Base-by-base conservation (phyloP, 2,113 vertebrate species). In the Phyllostomus hastatus region DNA sequence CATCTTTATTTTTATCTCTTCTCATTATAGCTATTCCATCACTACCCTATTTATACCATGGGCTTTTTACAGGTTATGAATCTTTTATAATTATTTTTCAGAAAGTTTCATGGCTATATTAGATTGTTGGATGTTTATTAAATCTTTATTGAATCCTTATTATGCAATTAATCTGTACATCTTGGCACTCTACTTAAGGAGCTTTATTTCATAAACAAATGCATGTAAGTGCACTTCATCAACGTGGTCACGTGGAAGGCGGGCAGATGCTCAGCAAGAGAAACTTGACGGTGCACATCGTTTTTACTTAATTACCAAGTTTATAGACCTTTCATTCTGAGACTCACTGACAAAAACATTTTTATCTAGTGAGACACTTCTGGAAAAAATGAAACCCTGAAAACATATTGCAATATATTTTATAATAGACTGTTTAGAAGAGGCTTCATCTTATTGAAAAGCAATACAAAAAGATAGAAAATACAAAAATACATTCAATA, bases 11-110 rank as follows among this genome's bases (percentile, higher is more conserved):
- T 90, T 94, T 43, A 72, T 67, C 72, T 61, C 26, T 90, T 88
- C 52, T 84, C 28, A 38, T 75, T 52, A 9, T 17, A 54, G 10
- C 5, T 24, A 6, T 84, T 46, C 31, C 17, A 33, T 80, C 59
- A 64, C n/a, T 85, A 48, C 28, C 20, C 31, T 52, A 1, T 91
- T 84, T 84, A n/a, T 11, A 43, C 41, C 4, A 4, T 9, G 35
- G 48, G 66, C 79, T 87, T 91, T 94, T 80, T 67, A 72, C 7
- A 91, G 17, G 12, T 75, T 85, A 78, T 93, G 52, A 90, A 88
- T 91, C 66, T 90, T 97, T 81, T 59, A 64, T 66, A 24, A 96
- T 93, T 54, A 84, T 87, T 82, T 83, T 88, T 96, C 28, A 79
- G 82, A 69, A 81, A 93, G 57, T 81, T 89, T 87, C 33, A 43